Evolutionary conservation across 2,888 invertebrate genomes (phyloP).

Genomic region (Lepidochitona cinerea): DNA sequence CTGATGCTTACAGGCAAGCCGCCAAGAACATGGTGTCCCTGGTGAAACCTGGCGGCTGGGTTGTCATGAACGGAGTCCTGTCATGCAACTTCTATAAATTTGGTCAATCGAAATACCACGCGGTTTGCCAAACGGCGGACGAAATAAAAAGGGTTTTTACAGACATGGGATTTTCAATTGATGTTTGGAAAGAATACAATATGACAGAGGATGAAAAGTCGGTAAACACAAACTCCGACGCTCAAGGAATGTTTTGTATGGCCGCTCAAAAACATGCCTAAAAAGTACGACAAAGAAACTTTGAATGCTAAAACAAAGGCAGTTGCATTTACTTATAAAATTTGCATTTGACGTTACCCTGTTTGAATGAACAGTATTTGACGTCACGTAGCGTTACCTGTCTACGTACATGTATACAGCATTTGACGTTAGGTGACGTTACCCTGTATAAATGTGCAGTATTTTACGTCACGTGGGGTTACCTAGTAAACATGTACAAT

Average conservation of each 20-base stretch:
- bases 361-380: too few relatives aligned
- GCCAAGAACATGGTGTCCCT: neutral
- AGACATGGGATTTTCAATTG: neutral
- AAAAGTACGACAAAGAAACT: too few relatives aligned
- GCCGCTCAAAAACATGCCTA: neutral
- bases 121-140: neutral
- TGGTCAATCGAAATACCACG: neutral
- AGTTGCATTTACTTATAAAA: too few relatives aligned
- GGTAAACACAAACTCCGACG: neutral
- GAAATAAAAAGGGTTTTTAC: neutral
- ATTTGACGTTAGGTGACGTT: too few relatives aligned
- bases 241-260: neutral
- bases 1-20: neutral
- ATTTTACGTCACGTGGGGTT: too few relatives aligned
- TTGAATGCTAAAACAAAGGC: too few relatives aligned
- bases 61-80: neutral
- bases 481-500: too few relatives aligned
- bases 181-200: neutral
- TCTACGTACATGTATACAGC: too few relatives aligned
- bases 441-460: too few relatives aligned
- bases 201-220: neutral
- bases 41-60: neutral
- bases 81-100: neutral
- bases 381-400: too few relatives aligned
- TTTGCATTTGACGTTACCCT: too few relatives aligned